Evolutionary conservation across 2,888 invertebrate genomes (phyloP).

Genomic region (Cenopis cana): DNA sequence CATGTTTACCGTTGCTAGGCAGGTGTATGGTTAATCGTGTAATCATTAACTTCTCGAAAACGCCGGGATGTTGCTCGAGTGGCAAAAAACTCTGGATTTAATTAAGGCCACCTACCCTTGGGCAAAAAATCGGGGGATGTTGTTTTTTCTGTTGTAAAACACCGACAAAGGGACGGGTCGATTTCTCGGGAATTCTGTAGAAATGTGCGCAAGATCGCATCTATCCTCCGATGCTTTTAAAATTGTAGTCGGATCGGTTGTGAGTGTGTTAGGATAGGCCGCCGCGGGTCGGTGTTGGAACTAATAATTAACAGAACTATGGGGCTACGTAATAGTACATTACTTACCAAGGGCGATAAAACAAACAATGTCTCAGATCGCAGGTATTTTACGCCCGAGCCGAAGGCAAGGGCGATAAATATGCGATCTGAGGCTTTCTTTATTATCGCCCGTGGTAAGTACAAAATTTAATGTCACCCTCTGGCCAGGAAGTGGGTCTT

Average conservation of each 20-base stretch:
- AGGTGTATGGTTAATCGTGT: conserved; percentile 37
- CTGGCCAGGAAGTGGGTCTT: too few species aligned
- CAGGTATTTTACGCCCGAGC: too few species aligned
- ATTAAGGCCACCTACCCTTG: conserved; percentile 73
- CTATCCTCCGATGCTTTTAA: conserved; percentile 25
- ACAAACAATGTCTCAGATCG: too few species aligned
- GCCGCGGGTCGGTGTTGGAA: conserved; percentile 30
- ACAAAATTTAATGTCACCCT: too few species aligned
- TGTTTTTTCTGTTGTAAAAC: conserved; percentile 72
- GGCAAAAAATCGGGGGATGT: conserved; percentile 76
- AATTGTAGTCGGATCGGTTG: conserved; percentile 19
- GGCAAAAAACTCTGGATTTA: conserved; percentile 60
- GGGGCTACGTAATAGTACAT: too few species aligned
- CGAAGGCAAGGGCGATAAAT: too few species aligned
- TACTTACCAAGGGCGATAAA: too few species aligned
- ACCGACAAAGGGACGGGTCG: conserved; percentile 71
- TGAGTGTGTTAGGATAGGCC: conserved; percentile 36
- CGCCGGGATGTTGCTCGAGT: conserved; percentile 43
- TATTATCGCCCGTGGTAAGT: too few species aligned
- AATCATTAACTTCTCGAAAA: conserved; percentile 29
- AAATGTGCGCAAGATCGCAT: conserved; percentile 54
- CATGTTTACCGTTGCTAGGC: conserved; percentile 26
- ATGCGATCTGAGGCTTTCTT: too few species aligned
- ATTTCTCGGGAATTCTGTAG: conserved; percentile 31
- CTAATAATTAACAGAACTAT: conserved; percentile 31